A percentile compares a stretch with the other conserved stretches of the same genome.
These are phyloP conservation scores for Dendrolimus pini DNA, from an alignment of 2,888 invertebrate genomes.

Conservation along the genomic window DNA sequence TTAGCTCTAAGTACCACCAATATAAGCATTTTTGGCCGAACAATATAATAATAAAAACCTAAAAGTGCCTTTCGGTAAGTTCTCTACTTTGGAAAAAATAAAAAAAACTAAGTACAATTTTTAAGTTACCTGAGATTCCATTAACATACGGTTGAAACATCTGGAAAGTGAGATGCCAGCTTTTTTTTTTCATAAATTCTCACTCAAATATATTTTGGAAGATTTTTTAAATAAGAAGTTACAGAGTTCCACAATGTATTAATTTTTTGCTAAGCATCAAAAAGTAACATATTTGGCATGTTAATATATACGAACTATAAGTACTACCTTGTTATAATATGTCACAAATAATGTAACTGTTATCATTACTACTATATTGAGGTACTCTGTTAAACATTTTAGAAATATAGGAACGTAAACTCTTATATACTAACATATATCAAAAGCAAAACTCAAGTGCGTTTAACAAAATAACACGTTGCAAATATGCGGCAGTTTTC, in stretches of 20 bases:
- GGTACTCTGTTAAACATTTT: conserved; percentile 39
- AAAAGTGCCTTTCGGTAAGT: conserved; percentile 1
- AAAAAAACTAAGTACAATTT: conserved; percentile 16
- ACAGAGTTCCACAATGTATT: too few species aligned
- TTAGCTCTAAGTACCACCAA: conserved; percentile 54
- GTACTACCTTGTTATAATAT: background rate
- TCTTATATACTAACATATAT: conserved; percentile 25
- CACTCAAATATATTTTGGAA: background rate
- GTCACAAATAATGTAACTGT: background rate
- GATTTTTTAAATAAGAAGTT: too few species aligned
- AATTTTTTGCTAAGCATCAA: conserved; percentile 6
- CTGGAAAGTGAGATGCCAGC: too few species aligned
- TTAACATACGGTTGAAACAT: conserved; percentile 1
- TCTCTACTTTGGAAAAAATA: conserved; percentile 2
- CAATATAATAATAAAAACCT: conserved; percentile 9
- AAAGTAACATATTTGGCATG: conserved; percentile 3
- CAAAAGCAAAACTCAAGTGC: background rate
- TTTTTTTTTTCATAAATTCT: conserved; percentile 1
- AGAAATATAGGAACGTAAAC: conserved; percentile 59
- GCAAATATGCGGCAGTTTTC: too few species aligned
- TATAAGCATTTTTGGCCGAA: conserved; percentile 17
- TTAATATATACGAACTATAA: background rate
- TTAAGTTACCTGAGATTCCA: conserved; percentile 23
- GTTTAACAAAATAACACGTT: too few species aligned
- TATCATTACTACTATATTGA: conserved; percentile 19